Evolutionary conservation across 2,113 vertebrate genomes (phyloP), one percentile per base, ranked within the genome.

Genomic region (Brachyistius frenatus): DNA sequence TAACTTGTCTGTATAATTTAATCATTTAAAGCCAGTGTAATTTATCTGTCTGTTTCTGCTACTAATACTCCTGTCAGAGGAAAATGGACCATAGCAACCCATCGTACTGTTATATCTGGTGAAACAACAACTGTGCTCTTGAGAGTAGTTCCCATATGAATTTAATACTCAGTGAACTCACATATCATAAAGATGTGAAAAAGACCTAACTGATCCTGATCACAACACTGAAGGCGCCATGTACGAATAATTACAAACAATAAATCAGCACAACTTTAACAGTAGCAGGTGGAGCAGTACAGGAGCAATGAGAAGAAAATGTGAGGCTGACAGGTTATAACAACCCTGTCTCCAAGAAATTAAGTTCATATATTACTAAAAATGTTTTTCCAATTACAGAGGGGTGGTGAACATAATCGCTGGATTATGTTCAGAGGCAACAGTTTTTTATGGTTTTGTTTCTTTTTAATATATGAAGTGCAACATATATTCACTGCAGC

Each of bases 311-410:
- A 50, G 23, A 55, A 23, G 1, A 47, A 15, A 15, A 35, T 2
- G 16, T 55, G 52, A 63, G 15, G 11, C 37, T 64, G 58, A 31
- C 37, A 68, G 44, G 58, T 66, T 75, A 75, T 56, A 66, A 75
- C 64, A 61, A 60, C 46, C 55, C 55, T 67, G 64, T 76, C 73
- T 52, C 64, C 57, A 60, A 32, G 73, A 67, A 67, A 54, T 52
- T 52, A 52, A 14, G 15, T 68, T 55, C 50, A 41, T 55, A 55
- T 68, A 68, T 68, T 68, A 55, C 66, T 55, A 30, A 55, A 55
- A 55, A 35, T 54, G 74, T 68, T 62, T 77, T 77, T 76, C 65
- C 65, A 68, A 53, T 76, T 76, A 68, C 47, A 68, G 13, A 41
- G 31, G 13, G 14, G 54, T 60, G 31, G 54, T 46, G 52, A 57